Base-by-base conservation (phyloP, 2,113 vertebrate genomes). In the Corydoras maculifer region DNA sequence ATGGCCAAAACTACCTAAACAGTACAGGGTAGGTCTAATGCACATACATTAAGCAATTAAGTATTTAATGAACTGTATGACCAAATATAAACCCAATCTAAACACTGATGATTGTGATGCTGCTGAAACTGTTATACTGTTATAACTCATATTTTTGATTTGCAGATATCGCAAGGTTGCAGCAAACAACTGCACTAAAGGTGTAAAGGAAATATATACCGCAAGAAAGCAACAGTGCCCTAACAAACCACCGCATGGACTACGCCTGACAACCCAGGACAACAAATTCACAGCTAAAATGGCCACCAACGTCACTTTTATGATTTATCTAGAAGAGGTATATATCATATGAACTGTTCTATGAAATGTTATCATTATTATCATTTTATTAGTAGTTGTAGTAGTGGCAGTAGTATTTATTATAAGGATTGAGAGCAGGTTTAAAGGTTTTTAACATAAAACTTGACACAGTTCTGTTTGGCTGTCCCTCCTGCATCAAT, bases 141-240 rank as follows among this genome's bases (percentile, higher is more conserved):
- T 25, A 25, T 2, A 25, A 25, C 18, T 25, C 1, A 25, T 74
- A 25, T 25, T 31, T 66, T 15, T 60, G 5, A 30, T 2, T 76
- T 18, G n/a, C 79, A 99, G 97, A 80, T 98, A 99, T 78, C 91
- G 97, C 11, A 93, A 93, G 83, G 96, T 99, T 25, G 94, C 95
- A 65, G 88, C 96, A 30, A 98, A 99, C 85, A 99, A 99, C 86
- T 99, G 97, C 88, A 98, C 94, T 0, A 94, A 94, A 29, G 97
- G 96, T 9, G 89, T 99, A 35, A 83, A 91, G 65, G 95, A 98
- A n/a, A 92, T 94, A 77, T 98, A 97, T 78, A 92, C 88, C 0
- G 90, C 96, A 77, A 92, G 91, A 64, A 87, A 91, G 76, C 94
- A 98, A 82, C 87, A 92, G 71, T 98, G 97, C 62, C 94, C 92